Evolutionary conservation across 2,113 vertebrate genomes (phyloP), one percentile per base, ranked within the genome.

Genomic region (Tinamus guttatus): DNA sequence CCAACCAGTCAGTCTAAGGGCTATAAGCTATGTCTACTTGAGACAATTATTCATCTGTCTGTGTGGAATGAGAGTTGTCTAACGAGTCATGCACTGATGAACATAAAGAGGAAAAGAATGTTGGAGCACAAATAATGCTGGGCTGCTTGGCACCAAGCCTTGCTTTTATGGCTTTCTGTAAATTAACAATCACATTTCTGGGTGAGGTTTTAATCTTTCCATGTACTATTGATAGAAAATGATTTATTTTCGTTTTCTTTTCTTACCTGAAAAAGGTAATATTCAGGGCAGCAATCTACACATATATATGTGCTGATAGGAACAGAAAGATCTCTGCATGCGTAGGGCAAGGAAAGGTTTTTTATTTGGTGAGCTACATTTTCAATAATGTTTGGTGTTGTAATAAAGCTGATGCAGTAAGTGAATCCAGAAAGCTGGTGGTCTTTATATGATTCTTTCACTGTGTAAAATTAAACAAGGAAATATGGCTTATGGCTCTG

Each of bases 61-160:
- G 38, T 95, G 85, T 82, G 94, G 92, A 96, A 92, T 63, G 65
- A 94, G 82, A 85, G 81, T 96, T 94, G 84, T 94, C 88, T 58
- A 94, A 94, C 91, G 68, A 94, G 96, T 98, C 78, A 95, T 73
- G 96, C 96, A 47, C 96, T 70, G 85, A 81, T 94, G 95, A 91
- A 92, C 96, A 87, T 75, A 74, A 97, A 96, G 87, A 95, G 73
- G 62, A 79, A 84, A 97, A 90, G 93, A 96, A 93, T 97, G 88
- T 79, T 59, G 79, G 79, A 47, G 94, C 79, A 47, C 85, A 93
- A 95, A 97, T 97, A 96, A 96, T 87, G 83, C 58, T 67, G 67
- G 3, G 3, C 92, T 86, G 41, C 94, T 94, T 96, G 96, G 97
- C 97, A 58, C 19, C 2, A 36, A 27, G 95, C 97, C 98, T 85